Evolutionary conservation across 2,888 invertebrate species (phyloP).

Genomic region (Sinohyriopsis cumingii): DNA sequence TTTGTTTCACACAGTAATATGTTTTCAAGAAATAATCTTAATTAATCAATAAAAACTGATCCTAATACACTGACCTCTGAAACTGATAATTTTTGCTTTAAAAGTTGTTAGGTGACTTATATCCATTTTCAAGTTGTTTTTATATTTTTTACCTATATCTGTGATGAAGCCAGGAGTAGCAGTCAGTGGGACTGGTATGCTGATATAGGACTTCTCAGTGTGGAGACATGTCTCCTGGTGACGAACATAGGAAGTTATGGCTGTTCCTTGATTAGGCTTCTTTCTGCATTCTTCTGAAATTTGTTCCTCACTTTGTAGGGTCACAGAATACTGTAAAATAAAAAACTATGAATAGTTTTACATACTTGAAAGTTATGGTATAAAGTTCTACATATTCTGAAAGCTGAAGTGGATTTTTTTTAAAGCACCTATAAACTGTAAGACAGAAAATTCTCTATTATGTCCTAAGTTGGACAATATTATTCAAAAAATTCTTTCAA

Average conservation of each 20-base stretch:
- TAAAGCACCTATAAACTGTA: too few species aligned
- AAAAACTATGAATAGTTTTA: not conserved
- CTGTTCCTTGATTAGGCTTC: constrained; percentile 70
- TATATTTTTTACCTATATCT: constrained; percentile 79
- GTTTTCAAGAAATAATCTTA: too few species aligned
- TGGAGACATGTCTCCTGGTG: constrained; percentile 95
- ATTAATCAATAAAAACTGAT: too few species aligned
- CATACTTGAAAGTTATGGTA: too few species aligned
- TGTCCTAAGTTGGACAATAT: too few species aligned
- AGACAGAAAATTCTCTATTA: too few species aligned
- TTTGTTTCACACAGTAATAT: too few species aligned
- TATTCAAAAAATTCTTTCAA: too few species aligned
- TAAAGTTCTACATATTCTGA: too few species aligned
- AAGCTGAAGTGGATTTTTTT: too few species aligned
- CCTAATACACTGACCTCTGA: too few species aligned
- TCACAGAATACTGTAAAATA: constrained; percentile 82
- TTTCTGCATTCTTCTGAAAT: constrained; percentile 75
- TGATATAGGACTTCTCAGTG: constrained; percentile 85
- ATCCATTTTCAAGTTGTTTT: too few species aligned
- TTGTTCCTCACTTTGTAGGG: constrained; percentile 94
- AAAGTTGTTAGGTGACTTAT: not conserved
- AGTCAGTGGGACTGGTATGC: constrained; percentile 93
- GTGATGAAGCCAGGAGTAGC: constrained; percentile 97
- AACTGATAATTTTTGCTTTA: not conserved
- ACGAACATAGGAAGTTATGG: constrained; percentile 84